Percentiles rank a stretch among this genome's conserved stretches.
phyloP scores from a whole-genome alignment of 1,140 invertebrate genomes.

The Cotesia typhae region DNA sequence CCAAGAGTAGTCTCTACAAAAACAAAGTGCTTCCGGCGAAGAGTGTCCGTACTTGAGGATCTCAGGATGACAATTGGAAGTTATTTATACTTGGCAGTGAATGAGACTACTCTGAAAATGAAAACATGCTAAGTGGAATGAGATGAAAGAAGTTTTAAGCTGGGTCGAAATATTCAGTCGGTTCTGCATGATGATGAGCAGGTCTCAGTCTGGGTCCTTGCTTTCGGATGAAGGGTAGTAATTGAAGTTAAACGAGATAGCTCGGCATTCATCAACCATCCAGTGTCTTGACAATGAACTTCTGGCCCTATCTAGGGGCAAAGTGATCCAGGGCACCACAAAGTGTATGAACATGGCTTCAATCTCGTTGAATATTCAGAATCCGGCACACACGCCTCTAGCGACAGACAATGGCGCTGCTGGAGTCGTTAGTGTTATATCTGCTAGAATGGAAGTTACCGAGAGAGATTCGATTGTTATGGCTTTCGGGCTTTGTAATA shows the following conservation, averaged over 20 bases:
- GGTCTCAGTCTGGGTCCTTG: background rate
- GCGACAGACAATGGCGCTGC: constrained; percentile 54
- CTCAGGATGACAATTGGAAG: background rate
- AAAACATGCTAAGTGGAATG: constrained; percentile 11
- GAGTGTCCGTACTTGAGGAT: background rate
- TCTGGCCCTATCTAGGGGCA: constrained; percentile 15
- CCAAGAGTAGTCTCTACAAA: background rate
- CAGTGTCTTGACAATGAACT: constrained; percentile 54
- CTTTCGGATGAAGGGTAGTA: constrained; percentile 45
- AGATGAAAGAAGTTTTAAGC: constrained; percentile 18
- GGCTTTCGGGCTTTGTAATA: no score
- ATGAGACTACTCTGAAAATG: background rate
- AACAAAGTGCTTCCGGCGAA: constrained; percentile 3
- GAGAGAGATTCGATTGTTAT: no score
- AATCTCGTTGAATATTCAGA: constrained; percentile 33
- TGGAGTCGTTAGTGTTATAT: constrained; percentile 51
- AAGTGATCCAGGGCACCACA: no score
- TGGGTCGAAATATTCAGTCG: background rate
- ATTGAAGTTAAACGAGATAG: constrained; percentile 60
- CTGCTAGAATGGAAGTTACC: no score
- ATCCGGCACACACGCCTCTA: constrained; percentile 33
- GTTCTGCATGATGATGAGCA: constrained; percentile 11
- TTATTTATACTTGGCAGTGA: background rate
- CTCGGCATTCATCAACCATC: constrained; percentile 50
- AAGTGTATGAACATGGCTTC: no score